These are phyloP conservation scores for Drosophila monieri DNA, from an alignment of 2,888 invertebrate genomes.

Conservation along the genomic window DNA sequence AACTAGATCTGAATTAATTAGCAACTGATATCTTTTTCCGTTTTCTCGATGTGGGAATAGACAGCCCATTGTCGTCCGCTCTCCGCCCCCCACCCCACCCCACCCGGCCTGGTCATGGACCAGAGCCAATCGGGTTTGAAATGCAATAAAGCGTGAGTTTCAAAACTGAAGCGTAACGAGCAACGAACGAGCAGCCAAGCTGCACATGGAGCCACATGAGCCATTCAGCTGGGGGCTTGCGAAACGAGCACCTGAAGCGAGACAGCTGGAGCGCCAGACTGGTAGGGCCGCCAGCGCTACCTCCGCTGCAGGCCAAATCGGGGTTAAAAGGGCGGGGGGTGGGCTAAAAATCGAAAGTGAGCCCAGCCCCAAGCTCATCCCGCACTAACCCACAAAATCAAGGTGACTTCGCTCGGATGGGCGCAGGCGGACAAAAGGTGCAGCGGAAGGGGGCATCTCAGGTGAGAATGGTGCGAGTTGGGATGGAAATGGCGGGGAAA, in stretches of 20 bases:
- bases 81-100: slow-evolving; percentile 2
- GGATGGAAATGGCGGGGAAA: slow-evolving; percentile 1
- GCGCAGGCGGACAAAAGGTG: slow-evolving; percentile 7
- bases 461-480: not conserved
- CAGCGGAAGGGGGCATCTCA: slow-evolving; percentile 10
- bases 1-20: too few species aligned
- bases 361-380: slow-evolving; percentile 10
- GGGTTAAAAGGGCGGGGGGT: slow-evolving; percentile 15
- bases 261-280: slow-evolving; percentile 10
- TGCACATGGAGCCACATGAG: not conserved
- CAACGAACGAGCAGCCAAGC: slow-evolving; percentile 18
- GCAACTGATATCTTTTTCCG: not conserved
- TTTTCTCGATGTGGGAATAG: not conserved
- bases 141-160: slow-evolving; percentile 68
- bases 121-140: slow-evolving; percentile 57
- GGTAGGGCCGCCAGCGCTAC: slow-evolving; percentile 17
- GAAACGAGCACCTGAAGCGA: slow-evolving; percentile 40
- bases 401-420: slow-evolving; percentile 23
- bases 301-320: slow-evolving; percentile 11
- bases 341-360: slow-evolving; percentile 26
- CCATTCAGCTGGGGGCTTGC: slow-evolving; percentile 8
- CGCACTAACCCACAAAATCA: slow-evolving; percentile 32
- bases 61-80: not conserved
- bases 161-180: slow-evolving; percentile 56
- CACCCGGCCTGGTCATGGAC: slow-evolving; percentile 37